Conservation (phyloP, 2,797 vertebrate genomes). For the Arrhamphus sclerolepis region DNA sequence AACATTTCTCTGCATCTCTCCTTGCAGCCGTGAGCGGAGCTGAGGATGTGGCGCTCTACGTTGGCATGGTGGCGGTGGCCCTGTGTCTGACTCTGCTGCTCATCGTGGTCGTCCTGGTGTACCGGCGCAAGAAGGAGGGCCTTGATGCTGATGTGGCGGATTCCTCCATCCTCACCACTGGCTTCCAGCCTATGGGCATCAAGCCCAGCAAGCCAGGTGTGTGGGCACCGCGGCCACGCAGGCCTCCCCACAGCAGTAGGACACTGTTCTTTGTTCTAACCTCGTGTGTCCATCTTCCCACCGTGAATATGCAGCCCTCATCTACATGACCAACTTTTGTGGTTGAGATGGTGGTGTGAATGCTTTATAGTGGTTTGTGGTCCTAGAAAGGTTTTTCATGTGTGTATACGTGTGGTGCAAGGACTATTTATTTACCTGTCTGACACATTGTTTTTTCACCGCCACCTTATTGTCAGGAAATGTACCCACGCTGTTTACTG, state of each 20-base stretch:
- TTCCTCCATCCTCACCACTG: slow-evolving; percentile 97
- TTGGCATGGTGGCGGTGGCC: slow-evolving; percentile 92
- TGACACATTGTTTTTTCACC: slow-evolving; percentile 57
- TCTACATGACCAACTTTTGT: slow-evolving; percentile 56
- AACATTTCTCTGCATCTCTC: slow-evolving; percentile 21
- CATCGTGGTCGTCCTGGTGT: slow-evolving; percentile 91
- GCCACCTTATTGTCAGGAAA: slow-evolving; percentile 71
- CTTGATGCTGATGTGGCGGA: slow-evolving; percentile 94
- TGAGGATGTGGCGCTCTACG: slow-evolving; percentile 94
- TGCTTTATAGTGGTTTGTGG: slow-evolving; percentile 49
- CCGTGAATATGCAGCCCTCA: slow-evolving; percentile 59
- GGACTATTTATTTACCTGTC: slow-evolving; percentile 64
- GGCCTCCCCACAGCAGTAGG: slow-evolving; percentile 84
- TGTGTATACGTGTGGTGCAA: slow-evolving; percentile 11
- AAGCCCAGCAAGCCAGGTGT: slow-evolving; percentile 98
- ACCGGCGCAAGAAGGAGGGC: slow-evolving; percentile 94
- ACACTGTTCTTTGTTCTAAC: slow-evolving; percentile 79
- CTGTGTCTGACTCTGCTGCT: slow-evolving; percentile 93
- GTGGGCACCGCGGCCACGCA: slow-evolving; percentile 76
- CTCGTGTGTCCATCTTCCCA: slow-evolving; percentile 54
- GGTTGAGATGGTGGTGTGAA: slow-evolving; percentile 43
- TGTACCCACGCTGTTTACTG: slow-evolving; percentile 68
- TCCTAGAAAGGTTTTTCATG: slow-evolving; percentile 35
- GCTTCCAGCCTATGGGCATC: slow-evolving; percentile 98
- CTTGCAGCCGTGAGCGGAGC: slow-evolving; percentile 84